Conservation (phyloP, 2,113 vertebrate species). For the Synodontis membranacea region DNA sequence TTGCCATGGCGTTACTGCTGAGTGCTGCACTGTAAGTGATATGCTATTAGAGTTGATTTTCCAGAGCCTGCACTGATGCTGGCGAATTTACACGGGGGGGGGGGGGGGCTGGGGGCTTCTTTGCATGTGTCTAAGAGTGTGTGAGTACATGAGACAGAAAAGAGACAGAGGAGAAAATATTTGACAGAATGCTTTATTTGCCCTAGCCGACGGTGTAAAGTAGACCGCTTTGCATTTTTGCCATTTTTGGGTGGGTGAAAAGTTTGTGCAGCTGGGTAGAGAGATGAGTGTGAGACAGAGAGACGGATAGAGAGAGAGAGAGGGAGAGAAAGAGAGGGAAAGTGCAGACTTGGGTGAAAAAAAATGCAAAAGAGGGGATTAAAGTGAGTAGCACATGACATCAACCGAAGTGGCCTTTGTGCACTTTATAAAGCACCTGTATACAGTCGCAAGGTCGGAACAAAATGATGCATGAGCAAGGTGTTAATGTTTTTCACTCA, state of each 20-base stretch:
- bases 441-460: background rate
- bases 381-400: background rate
- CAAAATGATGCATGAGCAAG: background rate
- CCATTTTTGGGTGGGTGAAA: constrained; percentile 66
- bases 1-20: constrained; percentile 59
- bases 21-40: constrained; percentile 63
- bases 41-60: constrained; percentile 62
- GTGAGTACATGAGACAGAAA: background rate
- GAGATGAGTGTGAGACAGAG: background rate
- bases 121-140: constrained; percentile 57
- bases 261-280: constrained; percentile 54
- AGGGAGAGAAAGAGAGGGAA: background rate
- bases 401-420: background rate
- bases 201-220: constrained; percentile 60
- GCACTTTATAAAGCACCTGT: background rate
- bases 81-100: constrained; percentile 65
- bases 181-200: constrained; percentile 71
- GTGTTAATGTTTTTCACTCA: background rate
- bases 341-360: background rate
- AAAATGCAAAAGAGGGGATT: background rate
- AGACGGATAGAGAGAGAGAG: too few species aligned
- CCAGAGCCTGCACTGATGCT: constrained; percentile 51
- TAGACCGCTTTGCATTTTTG: constrained; percentile 63
- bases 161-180: constrained; percentile 16
- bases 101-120: too few species aligned